Evolutionary conservation across 2,888 invertebrate genomes (phyloP), one percentile per base, ranked within the genome.

Genomic region (Anoncus sp.): DNA sequence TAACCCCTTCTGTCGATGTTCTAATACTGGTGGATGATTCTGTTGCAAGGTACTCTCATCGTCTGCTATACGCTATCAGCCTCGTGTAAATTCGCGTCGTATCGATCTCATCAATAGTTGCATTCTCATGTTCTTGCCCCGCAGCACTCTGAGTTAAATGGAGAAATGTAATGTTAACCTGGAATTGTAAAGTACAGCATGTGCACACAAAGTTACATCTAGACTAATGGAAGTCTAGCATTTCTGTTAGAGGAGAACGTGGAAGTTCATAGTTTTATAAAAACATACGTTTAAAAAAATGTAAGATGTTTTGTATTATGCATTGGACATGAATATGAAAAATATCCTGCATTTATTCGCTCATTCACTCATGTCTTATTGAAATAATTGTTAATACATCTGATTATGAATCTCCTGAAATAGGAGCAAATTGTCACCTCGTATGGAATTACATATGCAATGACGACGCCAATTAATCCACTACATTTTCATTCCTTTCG

Each of bases 21-120:
- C 53, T 35, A 65, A 51, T 49, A 49, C 55, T 53, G 35, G 24
- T 49, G 66, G 16, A 63, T 47, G 51, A 69, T 75, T 62, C 62
- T 22, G 49, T 53, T 53, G 66, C 74, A 66, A 67, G 38, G 63
- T 27, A 20, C 49, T 40, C 65, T 74, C 77, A 51, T 79, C 65
- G 78, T 80, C 81, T 80, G 73, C 81, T 72, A 79, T 82, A 82
- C n/a, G n/a, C 84, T 82, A 80, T 75, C 79, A n/a, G n/a, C n/a
- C n/a, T n/a, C 75, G 66, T 82, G 85, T 84, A 84, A 86, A 84
- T 82, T 83, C 80, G 60, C 77, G 77, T 55, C 79, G 81, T 80
- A 85, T 84, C 81, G 82, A 81, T 79, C 82, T 81, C 78, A 76
- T 63, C 79, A 80, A 84, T 82, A 80, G 82, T 77, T 84, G 79